Conservation (phyloP, 1,140 invertebrate species). For the Drosophila virilis region DNA sequence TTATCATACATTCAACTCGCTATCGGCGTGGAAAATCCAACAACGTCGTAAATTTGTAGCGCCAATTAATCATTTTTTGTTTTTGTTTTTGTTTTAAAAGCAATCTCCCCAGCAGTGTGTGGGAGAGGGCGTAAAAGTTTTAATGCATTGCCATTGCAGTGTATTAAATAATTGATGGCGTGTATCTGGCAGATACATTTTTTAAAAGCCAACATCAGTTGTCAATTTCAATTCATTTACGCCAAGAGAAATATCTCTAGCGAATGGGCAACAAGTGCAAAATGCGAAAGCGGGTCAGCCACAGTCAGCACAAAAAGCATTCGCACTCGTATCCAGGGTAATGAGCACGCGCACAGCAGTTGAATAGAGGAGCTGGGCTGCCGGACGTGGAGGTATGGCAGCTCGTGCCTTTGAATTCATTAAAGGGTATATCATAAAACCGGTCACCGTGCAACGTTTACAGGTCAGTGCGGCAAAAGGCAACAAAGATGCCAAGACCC, state of each 20-base stretch:
- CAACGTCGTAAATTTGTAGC: slow-evolving; percentile 80
- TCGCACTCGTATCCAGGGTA: slow-evolving; percentile 62
- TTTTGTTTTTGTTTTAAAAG: slow-evolving; percentile 7
- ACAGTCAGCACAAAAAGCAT: slow-evolving; percentile 49
- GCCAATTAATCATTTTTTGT: slow-evolving; percentile 74
- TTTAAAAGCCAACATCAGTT: slow-evolving; percentile 26
- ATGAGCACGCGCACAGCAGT: slow-evolving; percentile 51
- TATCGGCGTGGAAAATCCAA: slow-evolving; percentile 55
- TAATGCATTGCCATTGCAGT: slow-evolving; percentile 60
- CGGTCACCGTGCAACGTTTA: slow-evolving; percentile 12
- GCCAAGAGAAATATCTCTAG: slow-evolving; percentile 7
- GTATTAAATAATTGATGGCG: slow-evolving; percentile 70
- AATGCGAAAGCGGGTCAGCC: slow-evolving; percentile 26
- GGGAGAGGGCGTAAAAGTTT: slow-evolving; percentile 13
- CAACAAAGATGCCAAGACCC: slow-evolving; percentile 34
- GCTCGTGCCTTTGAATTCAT: slow-evolving; percentile 72
- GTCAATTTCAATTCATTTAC: slow-evolving; percentile 69
- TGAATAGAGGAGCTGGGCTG: background rate
- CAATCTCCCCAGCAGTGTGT: background rate
- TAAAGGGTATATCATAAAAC: slow-evolving; percentile 62
- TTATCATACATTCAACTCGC: slow-evolving; percentile 81
- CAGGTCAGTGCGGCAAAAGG: slow-evolving; percentile 26
- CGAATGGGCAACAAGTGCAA: slow-evolving; percentile 62
- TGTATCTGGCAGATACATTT: slow-evolving; percentile 63
- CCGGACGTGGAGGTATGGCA: background rate